Base-by-base conservation (phyloP, 2,888 invertebrate genomes). In the Lasioglossum malachurum region DNA sequence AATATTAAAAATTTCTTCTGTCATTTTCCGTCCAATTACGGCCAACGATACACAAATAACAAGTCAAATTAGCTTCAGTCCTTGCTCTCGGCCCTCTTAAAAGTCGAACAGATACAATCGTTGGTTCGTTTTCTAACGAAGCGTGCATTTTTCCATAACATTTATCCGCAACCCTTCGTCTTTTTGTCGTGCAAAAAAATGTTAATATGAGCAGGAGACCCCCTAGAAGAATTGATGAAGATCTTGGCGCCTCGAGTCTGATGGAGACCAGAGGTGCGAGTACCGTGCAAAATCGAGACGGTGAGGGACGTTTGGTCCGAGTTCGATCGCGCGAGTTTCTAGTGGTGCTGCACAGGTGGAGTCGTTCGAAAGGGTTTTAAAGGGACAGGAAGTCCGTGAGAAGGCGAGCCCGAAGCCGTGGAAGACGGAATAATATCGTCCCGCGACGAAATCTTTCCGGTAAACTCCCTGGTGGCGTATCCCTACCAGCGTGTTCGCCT, bases 381-480 rank as follows among this genome's bases (percentile, higher is more conserved):
- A 76, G 46, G 71, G 14, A 12, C 27, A 75, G 44, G 57, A 75
- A 67, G 72, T 71, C 44, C 38, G 74, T 35, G 73, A 46, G 77
- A 35, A 64, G 46, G 38, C 16, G 53, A 73, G 78, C 78, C 53
- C 67, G 74, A 64, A 64, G 27, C 64, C 31, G 31, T 64, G 57
- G 80, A 53, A 80, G 90, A 82, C 85, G 90, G 89, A 93, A 91
- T 90, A 93, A 92, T 91, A 92, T 91, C 89, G 89, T 91, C 90
- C 87, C 90, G 87, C 80, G 90, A 91, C 91, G 91, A 91, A 89
- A 91, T 92, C 88, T 90, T 90, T 87, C 87, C 88, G 82, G 86
- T 81, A 88, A 87, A 88, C 88, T 91, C 91, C 92, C 92, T 88
- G 78, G 90, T 87, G 89, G 84, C 87, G 86, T 82, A 90, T 88